A percentile compares a stretch with the other conserved stretches of the same genome.
Evolutionary conservation across 1,140 invertebrate genomes (phyloP).

Genomic region (Drosophila rufa): DNA sequence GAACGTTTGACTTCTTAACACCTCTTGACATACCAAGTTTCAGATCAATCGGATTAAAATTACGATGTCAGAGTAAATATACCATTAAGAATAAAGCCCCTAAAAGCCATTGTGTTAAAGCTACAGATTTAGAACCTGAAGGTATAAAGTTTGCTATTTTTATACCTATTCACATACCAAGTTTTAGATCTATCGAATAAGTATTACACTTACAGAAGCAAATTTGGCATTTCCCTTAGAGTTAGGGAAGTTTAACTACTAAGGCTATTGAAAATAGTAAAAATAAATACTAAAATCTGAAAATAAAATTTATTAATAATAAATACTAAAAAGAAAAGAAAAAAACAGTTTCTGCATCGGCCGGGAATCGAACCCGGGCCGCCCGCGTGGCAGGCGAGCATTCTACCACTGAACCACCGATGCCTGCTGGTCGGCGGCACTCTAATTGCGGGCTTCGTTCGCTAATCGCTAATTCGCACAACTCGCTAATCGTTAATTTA

Average conservation of each 20-base stretch:
- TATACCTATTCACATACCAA: not conserved
- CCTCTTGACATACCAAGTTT: too few species aligned
- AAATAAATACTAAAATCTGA: too few species aligned
- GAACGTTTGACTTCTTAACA: too few species aligned
- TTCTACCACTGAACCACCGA: conserved; percentile 89
- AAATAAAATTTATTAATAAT: too few species aligned
- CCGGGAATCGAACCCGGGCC: conserved; percentile 94
- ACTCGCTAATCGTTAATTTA: not conserved
- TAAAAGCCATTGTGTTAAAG: too few species aligned
- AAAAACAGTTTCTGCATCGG: conserved; percentile 87
- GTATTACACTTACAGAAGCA: not conserved
- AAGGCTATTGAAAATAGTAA: too few species aligned
- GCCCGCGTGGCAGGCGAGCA: conserved; percentile 94
- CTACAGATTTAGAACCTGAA: too few species aligned
- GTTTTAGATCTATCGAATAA: not conserved
- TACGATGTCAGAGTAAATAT: too few species aligned
- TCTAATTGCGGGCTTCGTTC: too few species aligned
- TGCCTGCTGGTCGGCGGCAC: conserved; percentile 64
- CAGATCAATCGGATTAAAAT: too few species aligned
- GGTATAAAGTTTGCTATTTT: not conserved
- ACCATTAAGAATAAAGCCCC: too few species aligned
- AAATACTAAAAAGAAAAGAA: not conserved
- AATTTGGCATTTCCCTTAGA: not conserved
- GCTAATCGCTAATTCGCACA: not conserved
- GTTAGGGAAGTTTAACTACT: too few species aligned